A percentile compares a stretch with the other conserved stretches of the same genome.
phyloP scores from a whole-genome alignment of 2,113 vertebrate genomes.

The Oenanthe melanoleuca region DNA sequence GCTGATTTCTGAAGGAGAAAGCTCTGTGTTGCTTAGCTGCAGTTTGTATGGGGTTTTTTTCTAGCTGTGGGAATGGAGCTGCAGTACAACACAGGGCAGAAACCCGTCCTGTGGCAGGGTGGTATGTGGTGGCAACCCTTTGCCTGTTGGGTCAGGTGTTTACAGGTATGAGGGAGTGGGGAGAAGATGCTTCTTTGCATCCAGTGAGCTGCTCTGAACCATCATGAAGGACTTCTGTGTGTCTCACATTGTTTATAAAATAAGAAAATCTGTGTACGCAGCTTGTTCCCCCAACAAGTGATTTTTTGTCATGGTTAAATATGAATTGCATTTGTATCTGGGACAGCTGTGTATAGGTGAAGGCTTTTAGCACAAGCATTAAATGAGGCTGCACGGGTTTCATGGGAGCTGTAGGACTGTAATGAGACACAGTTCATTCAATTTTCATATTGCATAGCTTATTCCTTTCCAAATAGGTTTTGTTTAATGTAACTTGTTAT shows the following conservation, averaged over 20 bases:
- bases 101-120: not conserved
- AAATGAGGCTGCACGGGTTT: not conserved
- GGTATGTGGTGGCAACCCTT: not conserved
- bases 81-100: not conserved
- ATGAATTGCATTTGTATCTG: not conserved
- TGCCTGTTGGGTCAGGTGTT: not conserved
- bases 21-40: not conserved
- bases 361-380: not conserved
- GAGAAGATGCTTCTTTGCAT: not conserved
- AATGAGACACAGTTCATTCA: conserved; percentile 11
- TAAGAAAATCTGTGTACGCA: not conserved
- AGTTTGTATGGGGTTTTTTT: not conserved
- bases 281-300: not conserved
- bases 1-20: not conserved
- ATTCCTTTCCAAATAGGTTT: conserved; percentile 8
- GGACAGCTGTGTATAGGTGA: not conserved
- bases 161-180: not conserved
- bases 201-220: not conserved
- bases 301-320: conserved; percentile 2
- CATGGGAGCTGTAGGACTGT: not conserved
- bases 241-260: not conserved
- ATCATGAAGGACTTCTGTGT: not conserved
- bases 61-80: not conserved
- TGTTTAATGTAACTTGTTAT: conserved; percentile 28
- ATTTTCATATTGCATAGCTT: not conserved